These are phyloP conservation scores for Sminthopsis crassicaudata DNA, from an alignment of 2,113 vertebrate species.

Conservation along the genomic window DNA sequence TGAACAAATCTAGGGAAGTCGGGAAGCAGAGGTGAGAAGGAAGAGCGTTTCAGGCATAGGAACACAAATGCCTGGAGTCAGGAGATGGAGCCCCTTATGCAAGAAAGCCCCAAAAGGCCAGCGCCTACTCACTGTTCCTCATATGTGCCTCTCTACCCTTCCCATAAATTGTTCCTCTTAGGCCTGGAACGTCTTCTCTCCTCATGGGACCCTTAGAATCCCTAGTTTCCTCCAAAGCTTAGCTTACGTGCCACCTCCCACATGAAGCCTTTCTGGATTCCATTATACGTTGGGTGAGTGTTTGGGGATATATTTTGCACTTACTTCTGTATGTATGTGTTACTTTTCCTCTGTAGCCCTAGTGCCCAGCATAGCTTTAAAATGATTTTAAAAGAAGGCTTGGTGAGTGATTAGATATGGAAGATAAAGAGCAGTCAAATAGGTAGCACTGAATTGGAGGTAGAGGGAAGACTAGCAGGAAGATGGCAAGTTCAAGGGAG, in stretches of 20 bases:
- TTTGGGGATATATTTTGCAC: no score
- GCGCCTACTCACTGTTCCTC: not conserved
- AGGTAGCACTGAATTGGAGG: conserved; percentile 11
- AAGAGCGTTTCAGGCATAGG: not conserved
- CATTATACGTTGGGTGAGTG: no score
- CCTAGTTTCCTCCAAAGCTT: not conserved
- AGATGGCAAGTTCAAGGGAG: conserved; percentile 17
- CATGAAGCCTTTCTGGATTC: not conserved
- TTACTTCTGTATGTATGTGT: no score
- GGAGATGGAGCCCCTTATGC: not conserved
- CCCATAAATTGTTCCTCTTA: not conserved
- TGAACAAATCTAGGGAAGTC: no score
- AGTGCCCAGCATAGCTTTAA: not conserved
- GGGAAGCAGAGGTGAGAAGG: not conserved
- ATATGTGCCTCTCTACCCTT: not conserved
- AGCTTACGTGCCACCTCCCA: not conserved
- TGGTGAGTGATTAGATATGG: conserved; percentile 14
- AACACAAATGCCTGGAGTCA: not conserved
- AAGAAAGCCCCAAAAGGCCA: not conserved
- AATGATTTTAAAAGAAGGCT: conserved; percentile 20
- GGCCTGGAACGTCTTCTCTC: no score
- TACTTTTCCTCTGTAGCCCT: not conserved
- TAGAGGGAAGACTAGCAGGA: not conserved
- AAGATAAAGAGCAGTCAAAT: conserved; percentile 4
- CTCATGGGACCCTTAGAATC: no score